Conservation (phyloP, 2,888 invertebrate species). For the Suillia variegata region DNA sequence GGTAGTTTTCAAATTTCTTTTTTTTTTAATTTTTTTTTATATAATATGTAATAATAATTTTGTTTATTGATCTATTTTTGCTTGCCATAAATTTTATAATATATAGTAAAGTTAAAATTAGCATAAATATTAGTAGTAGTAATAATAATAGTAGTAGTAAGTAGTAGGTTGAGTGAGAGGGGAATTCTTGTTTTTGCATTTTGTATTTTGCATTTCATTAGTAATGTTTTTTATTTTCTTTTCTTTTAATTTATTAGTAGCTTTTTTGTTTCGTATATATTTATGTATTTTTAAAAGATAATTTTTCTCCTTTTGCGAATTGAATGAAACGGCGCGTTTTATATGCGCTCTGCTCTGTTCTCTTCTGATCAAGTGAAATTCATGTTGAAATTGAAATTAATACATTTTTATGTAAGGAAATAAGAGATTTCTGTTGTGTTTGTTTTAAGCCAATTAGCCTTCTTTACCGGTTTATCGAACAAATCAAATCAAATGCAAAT, state of each 20-base stretch:
- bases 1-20: neutral
- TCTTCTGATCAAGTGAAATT: too few relatives aligned
- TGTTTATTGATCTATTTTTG: neutral
- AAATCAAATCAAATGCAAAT: too few relatives aligned
- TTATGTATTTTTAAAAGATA: neutral
- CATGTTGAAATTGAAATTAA: too few relatives aligned
- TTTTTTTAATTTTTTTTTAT: neutral
- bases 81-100: slow-evolving; percentile 19
- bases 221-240: neutral
- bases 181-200: neutral
- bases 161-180: neutral
- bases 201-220: neutral
- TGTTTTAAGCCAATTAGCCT: too few relatives aligned
- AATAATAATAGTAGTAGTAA: neutral
- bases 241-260: neutral
- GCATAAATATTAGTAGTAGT: slow-evolving; percentile 15
- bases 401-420: too few relatives aligned
- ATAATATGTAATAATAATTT: neutral
- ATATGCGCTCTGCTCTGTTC: too few relatives aligned
- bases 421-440: too few relatives aligned
- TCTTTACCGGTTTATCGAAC: too few relatives aligned
- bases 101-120: slow-evolving; percentile 21
- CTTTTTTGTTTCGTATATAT: neutral
- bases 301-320: too few relatives aligned
- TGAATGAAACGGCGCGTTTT: too few relatives aligned